Conservation (phyloP, 2,888 invertebrate species). For the Limnephilus marmoratus region DNA sequence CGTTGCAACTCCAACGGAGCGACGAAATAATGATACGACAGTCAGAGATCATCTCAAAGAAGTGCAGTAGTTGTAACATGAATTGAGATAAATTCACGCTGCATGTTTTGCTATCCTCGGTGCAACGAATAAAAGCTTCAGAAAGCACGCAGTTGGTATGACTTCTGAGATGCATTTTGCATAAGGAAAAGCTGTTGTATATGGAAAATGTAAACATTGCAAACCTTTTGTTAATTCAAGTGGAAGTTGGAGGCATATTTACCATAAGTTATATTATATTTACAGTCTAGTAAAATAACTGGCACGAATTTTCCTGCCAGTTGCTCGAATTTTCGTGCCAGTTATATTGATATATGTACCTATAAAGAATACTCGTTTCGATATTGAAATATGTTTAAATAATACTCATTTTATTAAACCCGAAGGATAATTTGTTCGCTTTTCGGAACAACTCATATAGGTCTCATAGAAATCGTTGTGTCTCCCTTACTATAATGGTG, state of each 20-base stretch:
- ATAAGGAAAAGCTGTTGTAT: not conserved
- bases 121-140: not conserved
- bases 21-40: not conserved
- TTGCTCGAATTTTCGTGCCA: too few species aligned
- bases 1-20: not conserved
- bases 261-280: not conserved
- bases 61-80: not conserved
- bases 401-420: too few species aligned
- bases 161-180: not conserved
- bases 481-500: too few species aligned
- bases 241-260: not conserved
- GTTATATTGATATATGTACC: too few species aligned
- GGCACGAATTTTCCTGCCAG: too few species aligned
- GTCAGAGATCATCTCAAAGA: not conserved
- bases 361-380: too few species aligned
- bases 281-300: too few species aligned
- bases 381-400: too few species aligned
- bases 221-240: not conserved
- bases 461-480: too few species aligned
- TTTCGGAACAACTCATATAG: too few species aligned
- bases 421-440: too few species aligned
- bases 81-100: not conserved
- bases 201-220: not conserved
- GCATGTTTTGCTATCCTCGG: not conserved
- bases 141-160: not conserved